Evolutionary conservation across 23 tunicate genomes (phyloP).

Genomic region (Oikopleura albicans): DNA sequence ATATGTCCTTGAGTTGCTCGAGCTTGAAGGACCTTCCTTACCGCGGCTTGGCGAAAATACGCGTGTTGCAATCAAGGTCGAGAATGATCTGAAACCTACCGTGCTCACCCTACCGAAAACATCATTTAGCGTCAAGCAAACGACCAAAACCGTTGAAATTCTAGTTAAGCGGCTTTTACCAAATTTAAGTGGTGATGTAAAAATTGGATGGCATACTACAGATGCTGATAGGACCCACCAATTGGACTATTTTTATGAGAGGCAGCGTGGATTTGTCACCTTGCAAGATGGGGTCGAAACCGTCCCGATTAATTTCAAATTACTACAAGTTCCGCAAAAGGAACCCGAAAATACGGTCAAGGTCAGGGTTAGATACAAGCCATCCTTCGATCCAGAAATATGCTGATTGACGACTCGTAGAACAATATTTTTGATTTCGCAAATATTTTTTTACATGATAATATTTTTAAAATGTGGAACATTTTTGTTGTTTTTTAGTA

Average conservation of each 20-base stretch:
- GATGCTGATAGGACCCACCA: background rate
- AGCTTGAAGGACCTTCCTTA: background rate
- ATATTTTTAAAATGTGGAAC: no score
- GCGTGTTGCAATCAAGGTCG: background rate
- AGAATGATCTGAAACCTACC: background rate
- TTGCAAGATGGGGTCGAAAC: background rate
- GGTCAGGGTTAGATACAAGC: no score
- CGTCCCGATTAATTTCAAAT: background rate
- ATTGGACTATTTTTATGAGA: background rate
- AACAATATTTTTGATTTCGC: no score
- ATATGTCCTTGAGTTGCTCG: background rate
- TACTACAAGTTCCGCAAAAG: constrained; percentile 12
- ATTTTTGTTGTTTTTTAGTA: no score
- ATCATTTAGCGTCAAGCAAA: background rate
- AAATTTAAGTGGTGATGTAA: background rate
- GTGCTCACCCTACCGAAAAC: background rate
- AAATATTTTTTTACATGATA: no score
- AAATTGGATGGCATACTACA: background rate
- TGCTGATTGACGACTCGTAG: no score
- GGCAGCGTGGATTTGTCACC: background rate
- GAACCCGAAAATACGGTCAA: background rate
- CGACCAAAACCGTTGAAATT: background rate
- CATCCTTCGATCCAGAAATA: no score
- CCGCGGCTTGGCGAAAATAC: background rate
- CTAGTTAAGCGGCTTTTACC: background rate